These are phyloP conservation scores for Anagyrus pseudococci DNA, from an alignment of 2,888 invertebrate genomes.

Conservation along the genomic window DNA sequence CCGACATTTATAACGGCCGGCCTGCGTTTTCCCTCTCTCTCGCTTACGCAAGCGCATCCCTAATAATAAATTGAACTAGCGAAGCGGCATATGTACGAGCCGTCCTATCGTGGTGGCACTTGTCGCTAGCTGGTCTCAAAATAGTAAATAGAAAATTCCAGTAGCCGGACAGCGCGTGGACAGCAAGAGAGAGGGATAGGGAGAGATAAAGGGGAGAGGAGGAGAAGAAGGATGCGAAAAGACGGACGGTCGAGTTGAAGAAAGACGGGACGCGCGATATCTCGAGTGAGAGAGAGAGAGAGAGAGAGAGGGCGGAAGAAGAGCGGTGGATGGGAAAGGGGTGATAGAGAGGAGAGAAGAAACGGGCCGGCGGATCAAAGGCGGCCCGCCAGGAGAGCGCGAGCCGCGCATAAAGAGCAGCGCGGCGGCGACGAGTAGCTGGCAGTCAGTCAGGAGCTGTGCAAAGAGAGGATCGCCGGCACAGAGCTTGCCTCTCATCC, in stretches of 20 bases:
- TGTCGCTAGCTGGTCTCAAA: slow-evolving; percentile 42
- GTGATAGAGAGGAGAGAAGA: too few relatives aligned
- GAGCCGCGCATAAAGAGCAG: too few relatives aligned
- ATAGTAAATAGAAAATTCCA: slow-evolving; percentile 49
- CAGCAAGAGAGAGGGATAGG: background rate
- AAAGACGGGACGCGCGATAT: too few relatives aligned
- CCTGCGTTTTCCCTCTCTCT: background rate
- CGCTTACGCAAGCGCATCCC: background rate
- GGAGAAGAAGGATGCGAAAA: too few relatives aligned
- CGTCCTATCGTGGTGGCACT: background rate
- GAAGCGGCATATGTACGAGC: slow-evolving; percentile 47
- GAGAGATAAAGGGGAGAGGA: background rate
- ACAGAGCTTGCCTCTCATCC: too few relatives aligned
- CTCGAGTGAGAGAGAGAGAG: too few relatives aligned
- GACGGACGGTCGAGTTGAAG: slow-evolving; percentile 40
- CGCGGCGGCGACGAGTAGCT: too few relatives aligned
- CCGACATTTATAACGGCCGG: too few relatives aligned
- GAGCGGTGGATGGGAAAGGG: background rate
- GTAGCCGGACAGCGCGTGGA: slow-evolving; percentile 39
- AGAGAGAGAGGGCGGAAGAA: background rate
- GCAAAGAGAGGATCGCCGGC: background rate
- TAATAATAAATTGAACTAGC: slow-evolving; percentile 50
- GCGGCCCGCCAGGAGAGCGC: slow-evolving; percentile 25
- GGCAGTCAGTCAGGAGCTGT: background rate
- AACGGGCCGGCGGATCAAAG: slow-evolving; percentile 41